phyloP scores from a whole-genome alignment of 2,888 invertebrate genomes.

The Hirtodrosophila duncani region DNA sequence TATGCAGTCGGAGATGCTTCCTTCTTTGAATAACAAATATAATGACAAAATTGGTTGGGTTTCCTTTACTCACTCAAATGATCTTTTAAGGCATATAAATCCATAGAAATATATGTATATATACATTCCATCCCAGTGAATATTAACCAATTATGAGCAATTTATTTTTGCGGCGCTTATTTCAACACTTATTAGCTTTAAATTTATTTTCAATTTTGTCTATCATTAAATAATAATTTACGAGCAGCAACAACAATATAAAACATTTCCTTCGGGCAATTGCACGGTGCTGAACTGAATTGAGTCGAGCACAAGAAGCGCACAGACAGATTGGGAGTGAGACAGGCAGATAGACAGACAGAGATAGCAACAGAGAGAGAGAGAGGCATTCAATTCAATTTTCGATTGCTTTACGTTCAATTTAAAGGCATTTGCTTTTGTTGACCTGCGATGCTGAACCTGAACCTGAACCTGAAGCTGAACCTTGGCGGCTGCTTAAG shows the following conservation, averaged over 20 bases:
- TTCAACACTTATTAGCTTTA: constrained; percentile 62
- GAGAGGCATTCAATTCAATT: constrained; percentile 26
- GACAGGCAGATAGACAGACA: too few relatives aligned
- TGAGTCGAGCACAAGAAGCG: too few relatives aligned
- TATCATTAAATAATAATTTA: constrained; percentile 72
- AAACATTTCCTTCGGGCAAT: constrained; percentile 26
- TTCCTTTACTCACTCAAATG: too few relatives aligned
- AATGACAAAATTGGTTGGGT: too few relatives aligned
- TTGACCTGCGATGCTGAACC: constrained; percentile 43
- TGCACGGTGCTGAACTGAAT: constrained; percentile 2
- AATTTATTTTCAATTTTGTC: constrained; percentile 68
- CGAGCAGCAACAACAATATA: constrained; percentile 32
- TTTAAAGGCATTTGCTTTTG: constrained; percentile 55
- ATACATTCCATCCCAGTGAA: too few relatives aligned
- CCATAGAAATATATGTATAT: too few relatives aligned
- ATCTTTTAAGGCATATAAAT: too few relatives aligned
- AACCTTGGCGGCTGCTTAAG: constrained; percentile 10
- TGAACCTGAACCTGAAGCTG: constrained; percentile 24
- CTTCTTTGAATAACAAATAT: too few relatives aligned
- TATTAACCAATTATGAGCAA: too few relatives aligned
- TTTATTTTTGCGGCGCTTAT: constrained; percentile 50
- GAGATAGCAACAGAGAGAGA: too few relatives aligned
- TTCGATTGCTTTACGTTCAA: constrained; percentile 45
- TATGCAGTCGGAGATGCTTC: too few relatives aligned
- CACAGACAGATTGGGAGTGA: too few relatives aligned